A percentile compares a stretch with the other conserved stretches of the same genome.
phyloP scores from a whole-genome alignment of 2,797 vertebrate species.

The Hirundo rustica region DNA sequence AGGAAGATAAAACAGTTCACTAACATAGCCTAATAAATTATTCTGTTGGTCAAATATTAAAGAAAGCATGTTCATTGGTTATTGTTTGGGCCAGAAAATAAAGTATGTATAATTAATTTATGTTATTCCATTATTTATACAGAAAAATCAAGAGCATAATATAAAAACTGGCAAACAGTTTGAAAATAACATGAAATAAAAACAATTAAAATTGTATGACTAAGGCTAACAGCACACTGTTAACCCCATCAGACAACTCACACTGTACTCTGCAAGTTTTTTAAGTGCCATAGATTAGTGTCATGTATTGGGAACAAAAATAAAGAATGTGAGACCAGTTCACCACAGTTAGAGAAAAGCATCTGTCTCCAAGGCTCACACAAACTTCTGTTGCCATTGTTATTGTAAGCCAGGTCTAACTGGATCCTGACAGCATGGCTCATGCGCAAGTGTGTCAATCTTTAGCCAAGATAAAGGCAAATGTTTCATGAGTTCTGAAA shows the following conservation, averaged over 20 bases:
- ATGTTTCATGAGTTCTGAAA: not conserved
- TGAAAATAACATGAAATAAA: not conserved
- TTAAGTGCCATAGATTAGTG: not conserved
- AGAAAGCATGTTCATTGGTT: not conserved
- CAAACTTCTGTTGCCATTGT: not conserved
- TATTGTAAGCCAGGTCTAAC: not conserved
- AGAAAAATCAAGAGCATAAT: not conserved
- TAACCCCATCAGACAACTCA: not conserved
- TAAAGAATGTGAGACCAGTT: not conserved
- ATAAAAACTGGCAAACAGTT: not conserved
- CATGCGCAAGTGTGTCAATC: fast-evolving
- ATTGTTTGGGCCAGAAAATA: not conserved
- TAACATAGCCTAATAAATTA: not conserved
- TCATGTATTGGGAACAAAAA: not conserved
- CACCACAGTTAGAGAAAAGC: not conserved
- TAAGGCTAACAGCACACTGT: not conserved
- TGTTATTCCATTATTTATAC: not conserved
- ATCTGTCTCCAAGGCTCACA: not conserved
- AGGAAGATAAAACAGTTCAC: not conserved
- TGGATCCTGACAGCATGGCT: not conserved
- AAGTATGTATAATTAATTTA: not conserved
- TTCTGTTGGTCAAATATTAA: not conserved
- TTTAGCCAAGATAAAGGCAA: not conserved
- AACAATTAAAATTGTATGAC: not conserved
- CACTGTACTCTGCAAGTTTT: not conserved